phyloP scores from a whole-genome alignment of 2,888 invertebrate genomes.

The Pristionchus mayeri region DNA sequence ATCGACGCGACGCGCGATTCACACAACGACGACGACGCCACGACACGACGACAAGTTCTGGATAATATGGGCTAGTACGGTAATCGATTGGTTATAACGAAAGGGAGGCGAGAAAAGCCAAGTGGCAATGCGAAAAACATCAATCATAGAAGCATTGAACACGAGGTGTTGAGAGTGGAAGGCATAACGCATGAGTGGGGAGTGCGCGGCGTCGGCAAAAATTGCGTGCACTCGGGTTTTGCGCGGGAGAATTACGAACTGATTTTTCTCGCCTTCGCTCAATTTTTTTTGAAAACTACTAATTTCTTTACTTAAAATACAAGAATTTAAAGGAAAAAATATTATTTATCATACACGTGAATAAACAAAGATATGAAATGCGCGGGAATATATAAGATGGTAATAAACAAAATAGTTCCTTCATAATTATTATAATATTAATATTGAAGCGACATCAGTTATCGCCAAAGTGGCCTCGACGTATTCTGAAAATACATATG shows the following conservation, averaged over 20 bases:
- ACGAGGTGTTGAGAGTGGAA: background rate
- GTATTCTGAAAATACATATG: background rate
- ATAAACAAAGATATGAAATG: background rate
- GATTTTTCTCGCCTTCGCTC: background rate
- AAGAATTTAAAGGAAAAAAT: too few species aligned
- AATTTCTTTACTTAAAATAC: too few species aligned
- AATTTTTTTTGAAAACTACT: background rate
- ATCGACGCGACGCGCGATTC: background rate
- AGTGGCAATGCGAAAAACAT: background rate
- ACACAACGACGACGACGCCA: slow-evolving; percentile 4
- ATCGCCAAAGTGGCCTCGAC: background rate
- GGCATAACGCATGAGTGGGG: background rate
- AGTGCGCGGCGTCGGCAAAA: background rate
- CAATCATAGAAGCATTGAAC: background rate
- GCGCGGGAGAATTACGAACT: background rate
- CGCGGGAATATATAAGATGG: background rate
- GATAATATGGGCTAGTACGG: background rate
- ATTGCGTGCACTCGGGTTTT: background rate
- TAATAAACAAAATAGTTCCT: background rate
- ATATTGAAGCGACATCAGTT: background rate
- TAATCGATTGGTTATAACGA: background rate
- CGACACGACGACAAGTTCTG: slow-evolving; percentile 20
- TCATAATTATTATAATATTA: background rate
- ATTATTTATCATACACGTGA: background rate
- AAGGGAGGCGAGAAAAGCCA: too few species aligned